Evolutionary conservation across 2,113 vertebrate genomes (phyloP).

Genomic region (Pygoscelis antarcticus): DNA sequence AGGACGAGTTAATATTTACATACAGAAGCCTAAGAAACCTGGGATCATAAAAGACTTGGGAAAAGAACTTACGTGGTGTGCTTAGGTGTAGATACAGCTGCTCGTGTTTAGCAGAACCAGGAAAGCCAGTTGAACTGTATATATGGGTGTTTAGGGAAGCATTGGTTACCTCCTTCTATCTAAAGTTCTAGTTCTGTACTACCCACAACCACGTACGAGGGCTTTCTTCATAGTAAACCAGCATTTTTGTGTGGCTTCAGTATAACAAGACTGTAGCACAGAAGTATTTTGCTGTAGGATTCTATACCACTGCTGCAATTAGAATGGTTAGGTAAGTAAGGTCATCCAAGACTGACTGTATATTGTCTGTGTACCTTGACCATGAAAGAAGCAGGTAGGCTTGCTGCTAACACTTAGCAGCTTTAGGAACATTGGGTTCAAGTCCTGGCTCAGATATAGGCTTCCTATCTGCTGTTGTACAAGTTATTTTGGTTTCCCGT

Average conservation of each 20-base stretch:
- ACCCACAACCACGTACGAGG: fast-evolving
- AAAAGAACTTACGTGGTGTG: background rate
- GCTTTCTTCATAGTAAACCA: background rate
- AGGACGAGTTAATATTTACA: background rate
- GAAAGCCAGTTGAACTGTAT: background rate
- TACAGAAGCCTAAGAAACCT: background rate
- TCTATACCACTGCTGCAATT: background rate
- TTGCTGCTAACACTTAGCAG: background rate
- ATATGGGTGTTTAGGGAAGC: background rate
- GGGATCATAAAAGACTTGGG: background rate
- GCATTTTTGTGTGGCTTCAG: background rate
- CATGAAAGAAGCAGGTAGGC: background rate
- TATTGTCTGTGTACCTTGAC: background rate
- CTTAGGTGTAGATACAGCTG: background rate
- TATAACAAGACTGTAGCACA: background rate
- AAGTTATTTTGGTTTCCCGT: background rate
- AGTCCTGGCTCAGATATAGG: background rate
- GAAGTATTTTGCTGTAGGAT: background rate
- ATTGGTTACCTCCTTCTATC: background rate
- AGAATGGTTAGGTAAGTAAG: background rate
- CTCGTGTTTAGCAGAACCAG: background rate
- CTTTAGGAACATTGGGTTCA: background rate
- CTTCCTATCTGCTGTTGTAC: background rate
- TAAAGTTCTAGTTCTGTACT: background rate
- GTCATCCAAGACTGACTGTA: background rate